Conservation (phyloP, 2,113 vertebrate species). For the Equus quagga region DNA sequence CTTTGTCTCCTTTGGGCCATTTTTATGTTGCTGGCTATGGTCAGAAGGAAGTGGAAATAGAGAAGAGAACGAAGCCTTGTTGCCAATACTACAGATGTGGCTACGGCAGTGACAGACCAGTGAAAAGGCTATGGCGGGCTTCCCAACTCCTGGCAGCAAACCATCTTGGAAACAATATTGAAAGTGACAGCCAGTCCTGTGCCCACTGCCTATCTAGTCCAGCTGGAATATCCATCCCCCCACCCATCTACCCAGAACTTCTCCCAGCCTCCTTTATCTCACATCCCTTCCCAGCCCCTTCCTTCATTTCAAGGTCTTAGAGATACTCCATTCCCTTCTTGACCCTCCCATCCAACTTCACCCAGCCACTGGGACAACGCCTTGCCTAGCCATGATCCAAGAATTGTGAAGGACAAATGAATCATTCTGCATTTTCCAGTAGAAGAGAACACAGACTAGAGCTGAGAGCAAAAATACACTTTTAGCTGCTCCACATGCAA, state of each 20-base stretch:
- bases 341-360: neutral
- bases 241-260: neutral
- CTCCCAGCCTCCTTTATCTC: neutral
- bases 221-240: neutral
- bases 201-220: neutral
- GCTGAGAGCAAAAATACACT: neutral
- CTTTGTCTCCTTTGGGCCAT: neutral
- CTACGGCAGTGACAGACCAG: neutral
- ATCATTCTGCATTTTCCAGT: neutral
- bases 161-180: neutral
- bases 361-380: neutral
- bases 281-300: neutral
- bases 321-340: neutral
- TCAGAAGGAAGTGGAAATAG: neutral
- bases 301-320: conserved; percentile 5
- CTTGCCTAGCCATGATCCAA: neutral
- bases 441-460: neutral
- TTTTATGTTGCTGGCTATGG: neutral
- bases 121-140: neutral
- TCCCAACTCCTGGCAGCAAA: neutral
- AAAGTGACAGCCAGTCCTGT: neutral
- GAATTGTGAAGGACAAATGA: neutral
- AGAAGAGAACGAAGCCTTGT: neutral
- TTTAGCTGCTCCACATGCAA: neutral
- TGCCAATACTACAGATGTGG: neutral